Percentiles rank a stretch among this genome's conserved stretches.
phyloP scores from a whole-genome alignment of 1,140 invertebrate genomes.

The Neelides sp. region DNA sequence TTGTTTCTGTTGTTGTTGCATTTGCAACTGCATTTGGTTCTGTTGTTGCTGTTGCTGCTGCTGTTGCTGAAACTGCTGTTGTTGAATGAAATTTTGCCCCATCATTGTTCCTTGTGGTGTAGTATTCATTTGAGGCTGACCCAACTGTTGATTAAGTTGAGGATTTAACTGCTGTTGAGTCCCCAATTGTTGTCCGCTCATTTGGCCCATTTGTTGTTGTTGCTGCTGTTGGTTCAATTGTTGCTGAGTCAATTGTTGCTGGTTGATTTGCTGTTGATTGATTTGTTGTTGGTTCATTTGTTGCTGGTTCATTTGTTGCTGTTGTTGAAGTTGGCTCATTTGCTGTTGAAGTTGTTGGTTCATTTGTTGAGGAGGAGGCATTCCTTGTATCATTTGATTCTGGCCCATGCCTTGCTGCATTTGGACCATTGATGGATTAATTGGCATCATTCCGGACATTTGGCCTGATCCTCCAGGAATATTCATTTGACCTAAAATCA shows the following conservation, averaged over 20 bases:
- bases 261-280: constrained; percentile 12
- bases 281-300: constrained; percentile 22
- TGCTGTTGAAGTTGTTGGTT: constrained; percentile 11
- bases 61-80: constrained; percentile 7
- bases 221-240: constrained; percentile 14
- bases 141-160: constrained; percentile 13
- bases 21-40: neutral
- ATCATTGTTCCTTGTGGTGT: neutral
- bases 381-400: constrained; percentile 16
- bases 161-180: constrained; percentile 8
- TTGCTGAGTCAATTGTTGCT: constrained; percentile 12
- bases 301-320: constrained; percentile 14
- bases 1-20: constrained; percentile 9
- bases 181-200: constrained; percentile 7
- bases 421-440: constrained; percentile 6
- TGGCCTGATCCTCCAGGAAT: neutral
- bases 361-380: constrained; percentile 1
- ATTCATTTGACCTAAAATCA: too few relatives aligned
- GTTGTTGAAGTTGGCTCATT: constrained; percentile 10
- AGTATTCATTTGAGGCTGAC: neutral
- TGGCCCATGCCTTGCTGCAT: constrained; percentile 7
- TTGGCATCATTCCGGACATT: neutral
- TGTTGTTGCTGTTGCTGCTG: constrained; percentile 7
- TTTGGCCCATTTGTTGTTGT: constrained; percentile 13
- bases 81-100: neutral